Evolutionary conservation across 2,888 invertebrate species (phyloP), one percentile per base, ranked within the genome.

Genomic region (Eumerus sabulonum): DNA sequence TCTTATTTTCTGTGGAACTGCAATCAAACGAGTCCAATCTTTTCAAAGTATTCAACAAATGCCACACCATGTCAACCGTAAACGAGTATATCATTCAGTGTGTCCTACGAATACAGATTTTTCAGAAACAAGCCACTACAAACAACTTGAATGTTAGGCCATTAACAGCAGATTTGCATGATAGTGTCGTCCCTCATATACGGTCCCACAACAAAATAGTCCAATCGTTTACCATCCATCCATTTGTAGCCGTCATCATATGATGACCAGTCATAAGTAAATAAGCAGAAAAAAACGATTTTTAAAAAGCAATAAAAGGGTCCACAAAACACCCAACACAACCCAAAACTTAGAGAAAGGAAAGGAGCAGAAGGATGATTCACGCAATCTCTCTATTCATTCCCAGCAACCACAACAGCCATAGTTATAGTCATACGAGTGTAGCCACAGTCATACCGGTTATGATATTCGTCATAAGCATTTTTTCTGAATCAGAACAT

Each of bases 401-500:
- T 27, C 27, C 27, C 27, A 27, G 27, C 27, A 27, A 27, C 27
- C 27, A 7, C 13, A 53, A 16, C 60, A 36, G 35, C 56, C 54
- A 11, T 14, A 57, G 62, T 72, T 48, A 77, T 77, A 64, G 27
- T 19, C 53, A 66, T 66, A 72, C 62, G 63, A 67, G 45, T 62
- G 73, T 57, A 64, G 54, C 59, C 68, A 79, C n/a, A n/a, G n/a
- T n/a, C n/a, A n/a, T n/a, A n/a, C n/a, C n/a, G n/a, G n/a, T 79
- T 64, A 74, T 60, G 74, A 70, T 68, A 79, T 79, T 79, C 74
- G 64, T 79, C 79, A 74, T 68, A 74, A 59, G 47, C 64, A 70
- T 63, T 64, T 27, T 27, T 27, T 70, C 64, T 47, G 63, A 79
- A 79, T 79, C 74, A 79, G 74, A 79, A 67, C 64, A 40, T 59